Evolutionary conservation across 2,888 invertebrate species (phyloP).

Genomic region (Chamaedrilus cognettii): DNA sequence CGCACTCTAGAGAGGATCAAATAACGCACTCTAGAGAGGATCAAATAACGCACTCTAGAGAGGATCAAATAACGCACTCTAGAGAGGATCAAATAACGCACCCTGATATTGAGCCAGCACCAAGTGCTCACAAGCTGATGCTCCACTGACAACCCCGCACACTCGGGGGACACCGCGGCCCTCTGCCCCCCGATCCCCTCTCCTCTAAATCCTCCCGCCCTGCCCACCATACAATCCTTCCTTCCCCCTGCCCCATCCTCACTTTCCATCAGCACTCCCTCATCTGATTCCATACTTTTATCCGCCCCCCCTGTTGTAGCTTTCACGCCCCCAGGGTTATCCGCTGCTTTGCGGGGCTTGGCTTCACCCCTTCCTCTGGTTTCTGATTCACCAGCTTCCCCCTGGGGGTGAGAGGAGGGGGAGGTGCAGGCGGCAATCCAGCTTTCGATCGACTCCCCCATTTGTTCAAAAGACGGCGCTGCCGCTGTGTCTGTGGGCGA

Average conservation of each 20-base stretch:
- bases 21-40: too few species aligned
- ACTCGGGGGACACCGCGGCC: not conserved
- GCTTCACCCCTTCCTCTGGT: too few species aligned
- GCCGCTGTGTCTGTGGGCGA: slow-evolving; percentile 49
- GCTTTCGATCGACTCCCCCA: slow-evolving; percentile 72
- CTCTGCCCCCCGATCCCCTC: not conserved
- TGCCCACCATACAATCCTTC: too few species aligned
- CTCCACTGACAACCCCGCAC: slow-evolving; percentile 63
- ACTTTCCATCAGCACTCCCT: not conserved
- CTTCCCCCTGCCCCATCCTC: slow-evolving; percentile 30
- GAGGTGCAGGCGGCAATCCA: too few species aligned
- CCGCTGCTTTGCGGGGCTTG: too few species aligned
- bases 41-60: too few species aligned
- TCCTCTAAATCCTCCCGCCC: not conserved
- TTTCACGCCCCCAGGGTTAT: too few species aligned
- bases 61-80: not conserved
- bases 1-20: too few species aligned
- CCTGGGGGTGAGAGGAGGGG: too few species aligned
- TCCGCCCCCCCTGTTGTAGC: too few species aligned
- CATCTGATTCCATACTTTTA: not conserved
- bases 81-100: slow-evolving; percentile 54
- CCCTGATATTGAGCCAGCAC: slow-evolving; percentile 79
- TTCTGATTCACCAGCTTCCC: too few species aligned
- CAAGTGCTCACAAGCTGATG: slow-evolving; percentile 74
- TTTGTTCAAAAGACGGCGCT: slow-evolving; percentile 77